phyloP scores from a whole-genome alignment of 2,888 invertebrate species.

The Icerya purchasi region DNA sequence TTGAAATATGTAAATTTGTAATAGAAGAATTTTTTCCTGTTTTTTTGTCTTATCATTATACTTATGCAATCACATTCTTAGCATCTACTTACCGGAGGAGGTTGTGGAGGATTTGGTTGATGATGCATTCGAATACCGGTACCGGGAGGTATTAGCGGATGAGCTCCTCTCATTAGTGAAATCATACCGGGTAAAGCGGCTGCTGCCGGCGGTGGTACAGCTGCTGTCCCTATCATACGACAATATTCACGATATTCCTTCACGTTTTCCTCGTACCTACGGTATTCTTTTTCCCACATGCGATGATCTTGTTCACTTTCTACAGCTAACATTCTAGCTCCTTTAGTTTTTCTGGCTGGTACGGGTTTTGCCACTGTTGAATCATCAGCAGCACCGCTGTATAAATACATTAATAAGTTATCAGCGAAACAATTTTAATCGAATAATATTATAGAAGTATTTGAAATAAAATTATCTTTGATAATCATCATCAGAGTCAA shows the following conservation, averaged over 20 bases:
- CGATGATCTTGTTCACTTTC: not conserved
- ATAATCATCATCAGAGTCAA: too few relatives aligned
- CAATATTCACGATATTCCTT: slow-evolving; percentile 10
- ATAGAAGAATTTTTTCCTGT: too few relatives aligned
- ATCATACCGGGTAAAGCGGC: slow-evolving; percentile 5
- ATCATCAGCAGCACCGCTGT: too few relatives aligned
- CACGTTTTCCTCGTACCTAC: slow-evolving; percentile 9
- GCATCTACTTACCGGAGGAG: slow-evolving; percentile 11
- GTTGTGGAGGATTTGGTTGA: slow-evolving; percentile 2
- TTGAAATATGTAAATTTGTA: too few relatives aligned
- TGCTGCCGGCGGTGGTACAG: not conserved
- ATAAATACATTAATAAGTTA: too few relatives aligned
- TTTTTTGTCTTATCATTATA: too few relatives aligned
- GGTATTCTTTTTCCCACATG: not conserved
- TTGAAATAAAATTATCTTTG: too few relatives aligned
- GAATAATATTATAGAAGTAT: too few relatives aligned
- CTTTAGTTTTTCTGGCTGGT: too few relatives aligned
- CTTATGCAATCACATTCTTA: too few relatives aligned
- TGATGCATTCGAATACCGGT: not conserved
- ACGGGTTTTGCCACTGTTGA: too few relatives aligned
- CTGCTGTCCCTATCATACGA: slow-evolving; percentile 5
- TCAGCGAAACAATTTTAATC: too few relatives aligned
- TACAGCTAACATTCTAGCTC: not conserved
- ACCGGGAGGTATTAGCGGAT: slow-evolving; percentile 1
- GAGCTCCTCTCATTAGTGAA: slow-evolving; percentile 2